Evolutionary conservation across 2,113 vertebrate genomes (phyloP), one percentile per base, ranked within the genome.

Genomic region (Elaphurus davidianus): DNA sequence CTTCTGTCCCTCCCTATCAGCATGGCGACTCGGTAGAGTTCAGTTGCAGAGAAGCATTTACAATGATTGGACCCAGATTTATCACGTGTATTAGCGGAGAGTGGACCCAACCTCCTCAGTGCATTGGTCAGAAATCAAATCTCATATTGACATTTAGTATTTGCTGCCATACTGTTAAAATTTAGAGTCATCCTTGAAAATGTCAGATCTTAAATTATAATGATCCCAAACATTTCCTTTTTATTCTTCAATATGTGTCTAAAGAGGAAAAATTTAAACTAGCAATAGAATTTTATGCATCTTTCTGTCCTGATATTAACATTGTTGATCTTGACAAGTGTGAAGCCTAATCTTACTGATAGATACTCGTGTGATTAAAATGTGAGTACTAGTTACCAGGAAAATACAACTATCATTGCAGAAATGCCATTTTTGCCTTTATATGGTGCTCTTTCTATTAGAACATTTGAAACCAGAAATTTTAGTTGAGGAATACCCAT

Each of bases 51-150:
- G 0, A 0, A 0, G 1, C 7, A 21, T 98, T 98, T 50, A 97
- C 92, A 59, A n/a, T 99, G 94, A 3, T 98, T 98, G 99, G 99
- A 89, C 82, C 92, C 1, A 96, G 94, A 19, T 96, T 96, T 87
- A 54, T 98, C 82, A 97, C 97, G 9, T 99, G 99, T 81, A 6
- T 98, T 40, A 92, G 97, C 43, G 99, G 99, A 71, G 5, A 17
- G 1, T 99, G 99, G 99, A 98, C 98, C 60, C 50, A 97, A 67
- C 76, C 62, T 89, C 99, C 99, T 76, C 96, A 96, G 16, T 99
- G 99, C 97, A 96, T 98, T 84, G 98, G 99, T 99, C 98, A 99
- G 83, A 45, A 25, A 40, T 40, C 40, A 1, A 2, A n/a, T 76
- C 33, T 93, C 2, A 83, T 78, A 13, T 52, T n/a, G 23, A 47